A percentile compares a stretch with the other conserved stretches of the same genome.
Evolutionary conservation across 2,113 vertebrate genomes (phyloP).

Genomic region (Lynx canadensis): DNA sequence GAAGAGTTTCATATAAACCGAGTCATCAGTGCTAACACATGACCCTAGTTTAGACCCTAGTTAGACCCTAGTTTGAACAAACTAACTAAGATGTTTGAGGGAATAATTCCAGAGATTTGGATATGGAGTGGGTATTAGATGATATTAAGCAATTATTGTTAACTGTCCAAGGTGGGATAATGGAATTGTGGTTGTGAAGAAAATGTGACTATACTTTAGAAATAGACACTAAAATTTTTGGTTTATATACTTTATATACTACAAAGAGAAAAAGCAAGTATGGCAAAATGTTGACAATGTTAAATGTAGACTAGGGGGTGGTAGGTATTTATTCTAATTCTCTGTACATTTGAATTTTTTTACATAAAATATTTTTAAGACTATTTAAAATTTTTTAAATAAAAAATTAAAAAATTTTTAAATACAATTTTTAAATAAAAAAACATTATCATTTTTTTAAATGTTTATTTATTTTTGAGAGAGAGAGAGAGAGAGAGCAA

Average conservation of each 20-base stretch:
- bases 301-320: neutral
- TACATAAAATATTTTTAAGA: neutral
- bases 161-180: neutral
- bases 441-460: neutral
- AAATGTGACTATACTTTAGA: neutral
- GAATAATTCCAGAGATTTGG: neutral
- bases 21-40: neutral
- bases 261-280: neutral
- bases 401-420: neutral
- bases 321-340: neutral
- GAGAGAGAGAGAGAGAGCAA: too few species aligned
- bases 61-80: neutral
- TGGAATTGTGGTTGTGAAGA: neutral
- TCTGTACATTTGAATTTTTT: neutral
- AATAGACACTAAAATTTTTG: neutral
- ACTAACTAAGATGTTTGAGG: neutral
- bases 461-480: too few species aligned
- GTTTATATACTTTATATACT: neutral
- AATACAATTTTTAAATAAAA: neutral
- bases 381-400: too few species aligned
- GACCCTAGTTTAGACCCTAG: neutral
- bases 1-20: neutral
- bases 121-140: neutral
- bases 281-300: neutral
- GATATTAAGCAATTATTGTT: neutral